Conservation (phyloP, 1,140 invertebrate species). For the Drosophila santomea region DNA sequence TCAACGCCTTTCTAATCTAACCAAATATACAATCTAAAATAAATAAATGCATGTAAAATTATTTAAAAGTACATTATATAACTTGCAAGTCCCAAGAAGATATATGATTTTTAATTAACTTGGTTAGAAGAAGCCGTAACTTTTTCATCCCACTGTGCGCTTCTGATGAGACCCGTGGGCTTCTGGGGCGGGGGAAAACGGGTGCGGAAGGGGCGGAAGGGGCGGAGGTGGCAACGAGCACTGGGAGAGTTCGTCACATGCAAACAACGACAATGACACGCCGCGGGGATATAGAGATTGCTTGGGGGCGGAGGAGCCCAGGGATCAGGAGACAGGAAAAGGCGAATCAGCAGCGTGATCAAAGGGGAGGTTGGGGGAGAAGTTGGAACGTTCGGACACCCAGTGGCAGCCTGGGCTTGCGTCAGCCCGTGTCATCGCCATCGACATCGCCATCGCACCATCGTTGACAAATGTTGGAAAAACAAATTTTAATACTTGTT, state of each 20-base stretch:
- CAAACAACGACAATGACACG: conserved; percentile 73
- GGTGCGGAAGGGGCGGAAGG: conserved; percentile 1
- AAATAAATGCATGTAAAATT: no score
- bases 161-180: conserved; percentile 20
- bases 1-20: no score
- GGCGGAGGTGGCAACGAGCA: conserved; percentile 30
- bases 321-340: conserved; percentile 19
- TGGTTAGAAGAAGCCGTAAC: background rate
- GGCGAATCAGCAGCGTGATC: conserved; percentile 10
- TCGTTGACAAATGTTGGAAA: conserved; percentile 83
- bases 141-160: conserved; percentile 26
- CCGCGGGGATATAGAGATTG: conserved; percentile 45
- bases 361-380: conserved; percentile 3
- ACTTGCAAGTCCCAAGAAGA: no score
- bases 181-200: conserved; percentile 21
- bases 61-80: no score
- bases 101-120: background rate
- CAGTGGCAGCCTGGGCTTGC: conserved; percentile 34
- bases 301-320: background rate
- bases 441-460: conserved; percentile 57
- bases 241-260: conserved; percentile 63
- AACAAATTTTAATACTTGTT: conserved; percentile 84
- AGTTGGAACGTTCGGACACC: conserved; percentile 32
- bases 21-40: no score
- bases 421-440: conserved; percentile 55